Conservation (phyloP, 2,113 vertebrate species). For the Engystomops pustulosus region DNA sequence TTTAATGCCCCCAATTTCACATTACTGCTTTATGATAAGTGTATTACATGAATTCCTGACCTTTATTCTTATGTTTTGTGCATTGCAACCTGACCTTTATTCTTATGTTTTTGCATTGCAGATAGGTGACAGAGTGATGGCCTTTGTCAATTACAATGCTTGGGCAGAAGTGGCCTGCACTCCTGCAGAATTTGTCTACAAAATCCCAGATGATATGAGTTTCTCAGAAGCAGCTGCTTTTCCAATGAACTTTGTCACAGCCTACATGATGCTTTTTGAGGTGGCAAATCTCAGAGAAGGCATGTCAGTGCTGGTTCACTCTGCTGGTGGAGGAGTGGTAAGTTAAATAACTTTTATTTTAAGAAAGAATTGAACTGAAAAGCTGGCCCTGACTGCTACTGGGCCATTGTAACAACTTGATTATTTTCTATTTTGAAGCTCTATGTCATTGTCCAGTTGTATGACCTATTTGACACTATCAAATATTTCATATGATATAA, state of each 20-base stretch:
- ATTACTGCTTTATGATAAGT: too few relatives aligned
- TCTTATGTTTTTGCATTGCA: conserved; percentile 62
- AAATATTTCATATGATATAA: too few relatives aligned
- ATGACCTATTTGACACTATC: too few relatives aligned
- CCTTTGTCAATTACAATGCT: conserved; percentile 93
- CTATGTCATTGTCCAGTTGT: too few relatives aligned
- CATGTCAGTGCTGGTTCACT: conserved; percentile 97
- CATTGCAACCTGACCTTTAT: too few relatives aligned
- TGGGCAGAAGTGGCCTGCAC: conserved; percentile 98
- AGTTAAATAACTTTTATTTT: conserved; percentile 64
- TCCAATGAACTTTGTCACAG: conserved; percentile 95
- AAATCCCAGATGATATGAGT: conserved; percentile 94
- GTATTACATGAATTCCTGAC: too few relatives aligned
- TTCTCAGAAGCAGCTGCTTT: conserved; percentile 94
- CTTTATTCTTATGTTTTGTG: too few relatives aligned
- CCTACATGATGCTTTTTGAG: conserved; percentile 98
- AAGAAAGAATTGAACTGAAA: too few relatives aligned
- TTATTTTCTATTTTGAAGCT: too few relatives aligned
- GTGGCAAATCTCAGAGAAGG: conserved; percentile 93
- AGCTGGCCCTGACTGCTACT: too few relatives aligned
- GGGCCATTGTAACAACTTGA: too few relatives aligned
- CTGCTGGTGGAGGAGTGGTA: conserved; percentile 95
- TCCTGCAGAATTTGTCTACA: conserved; percentile 90
- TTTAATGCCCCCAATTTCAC: too few relatives aligned
- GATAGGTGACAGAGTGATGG: conserved; percentile 97